Evolutionary conservation across 1,140 invertebrate genomes (phyloP), one percentile per base, ranked within the genome.

Genomic region (Zaprionus africanus): DNA sequence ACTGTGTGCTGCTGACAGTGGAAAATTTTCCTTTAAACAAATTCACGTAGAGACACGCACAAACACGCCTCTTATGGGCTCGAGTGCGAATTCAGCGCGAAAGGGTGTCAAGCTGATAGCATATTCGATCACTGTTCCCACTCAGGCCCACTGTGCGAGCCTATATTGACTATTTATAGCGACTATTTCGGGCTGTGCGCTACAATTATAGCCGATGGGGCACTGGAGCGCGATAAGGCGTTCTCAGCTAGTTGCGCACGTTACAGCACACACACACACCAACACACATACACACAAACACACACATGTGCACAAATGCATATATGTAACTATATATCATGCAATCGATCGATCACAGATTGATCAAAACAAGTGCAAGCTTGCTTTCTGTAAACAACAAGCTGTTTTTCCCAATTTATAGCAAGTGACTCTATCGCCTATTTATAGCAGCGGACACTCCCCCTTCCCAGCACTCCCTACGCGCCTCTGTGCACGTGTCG

Each of bases 401-500:
- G 19, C 11, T 51, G 46, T 51, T 51, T 51, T 51, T 24, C 9
- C 17, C 0, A 24, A 22, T 51, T 51, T 51, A 51, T 51, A 13
- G 46, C 19, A 19, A 51, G 12, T 12, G 17, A 7, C 2, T 19
- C 9, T 46, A 11, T 49, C 9, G n/a, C n/a, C 46, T 51, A 51
- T 22, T 51, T 51, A 51, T 51, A 51, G 19, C 11, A 38, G 24
- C n/a, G 19, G 7, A 24, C 26, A 31, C 7, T 9, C 5, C n/a
- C 2, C n/a, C 26, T 4, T 12, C 7, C 53, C n/a, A 5, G 1
- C 6, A 7, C n/a, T 49, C 12, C 22, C 67, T 71, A 66, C 68
- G 58, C 63, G 82, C 81, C 81, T 61, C 1, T 41, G 63, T 70
- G 83, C 82, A 85, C 82, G 83, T 86, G 82, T 82, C 58, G 22